Base-by-base conservation (phyloP, 2,888 invertebrate species). In the Agonopterix arenella region DNA sequence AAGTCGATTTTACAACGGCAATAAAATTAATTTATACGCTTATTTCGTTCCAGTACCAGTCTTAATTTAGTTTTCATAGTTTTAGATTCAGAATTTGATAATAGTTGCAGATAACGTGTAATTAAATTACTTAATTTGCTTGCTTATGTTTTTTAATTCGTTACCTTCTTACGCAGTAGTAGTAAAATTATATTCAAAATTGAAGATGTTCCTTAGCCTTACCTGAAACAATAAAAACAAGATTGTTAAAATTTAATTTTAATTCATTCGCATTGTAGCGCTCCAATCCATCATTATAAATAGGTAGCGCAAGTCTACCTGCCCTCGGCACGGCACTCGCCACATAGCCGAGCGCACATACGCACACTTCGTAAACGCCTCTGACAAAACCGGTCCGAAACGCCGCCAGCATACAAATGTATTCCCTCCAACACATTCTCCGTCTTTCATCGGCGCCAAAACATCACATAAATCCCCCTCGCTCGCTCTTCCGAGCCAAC, bases 391-490 rank as follows among this genome's bases (percentile, higher is more conserved):
- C 86, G 83, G 89, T 89, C 77, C 64, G 62, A 61, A 65, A 73
- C 76, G 72, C 77, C 66, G 74, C 70, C 73, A 68, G 83, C 83
- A 86, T 84, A 86, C 88, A 84, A 88, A 86, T 80, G 79, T 76
- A 76, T 43, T 74, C 74, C 79, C 76, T 73, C 70, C 76, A 69
- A 84, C 79, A 79, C 79, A 81, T 85, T 76, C 76, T 83, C 80
- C 75, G 76, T 89, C 89, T 81, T 83, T 84, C 83, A 82, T 82
- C 77, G 73, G 78, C 82, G 76, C 81, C 76, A 78, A 79, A 80
- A 78, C 76, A 80, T 76, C 80, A 76, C 80, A 88, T 89, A 86
- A 85, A 82, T 83, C 82, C 71, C 63, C 73, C 85, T 78, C 86
- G 75, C 83, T 88, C 85, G 61, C 76, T 70, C 81, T 70, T 59